Conservation (phyloP, 2,113 vertebrate genomes). For the Emydocephalus ijimae region DNA sequence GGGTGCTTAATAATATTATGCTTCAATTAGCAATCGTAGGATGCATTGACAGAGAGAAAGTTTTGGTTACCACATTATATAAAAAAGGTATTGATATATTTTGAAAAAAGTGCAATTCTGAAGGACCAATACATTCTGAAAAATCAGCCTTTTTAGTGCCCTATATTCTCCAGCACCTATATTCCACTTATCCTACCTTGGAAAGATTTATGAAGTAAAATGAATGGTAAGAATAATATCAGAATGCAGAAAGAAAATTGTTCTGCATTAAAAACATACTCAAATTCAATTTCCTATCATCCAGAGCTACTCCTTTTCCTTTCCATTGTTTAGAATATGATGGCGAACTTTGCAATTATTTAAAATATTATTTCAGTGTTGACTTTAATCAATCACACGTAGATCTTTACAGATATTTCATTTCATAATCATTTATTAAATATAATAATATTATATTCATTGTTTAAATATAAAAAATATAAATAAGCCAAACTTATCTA, state of each 20-base stretch:
- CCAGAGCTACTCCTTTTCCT: background rate
- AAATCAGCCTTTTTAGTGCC: background rate
- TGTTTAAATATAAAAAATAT: background rate
- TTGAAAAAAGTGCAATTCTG: background rate
- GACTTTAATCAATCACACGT: background rate
- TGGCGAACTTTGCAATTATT: background rate
- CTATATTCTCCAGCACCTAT: background rate
- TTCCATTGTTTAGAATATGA: background rate
- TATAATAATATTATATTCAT: too few species aligned
- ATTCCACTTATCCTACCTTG: background rate
- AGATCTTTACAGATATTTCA: background rate
- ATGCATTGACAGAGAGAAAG: background rate
- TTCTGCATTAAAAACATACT: background rate
- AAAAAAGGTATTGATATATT: too few species aligned
- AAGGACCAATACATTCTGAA: background rate
- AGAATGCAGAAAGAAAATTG: background rate
- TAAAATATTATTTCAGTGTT: background rate
- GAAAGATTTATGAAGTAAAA: background rate
- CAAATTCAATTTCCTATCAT: background rate
- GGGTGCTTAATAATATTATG: background rate
- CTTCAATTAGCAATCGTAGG: background rate
- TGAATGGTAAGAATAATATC: background rate
- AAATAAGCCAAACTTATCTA: background rate
- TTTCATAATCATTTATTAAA: background rate
- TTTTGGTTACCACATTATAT: too few species aligned